Conservation (phyloP, 2,797 vertebrate genomes). For the Nannoperca obscura region DNA sequence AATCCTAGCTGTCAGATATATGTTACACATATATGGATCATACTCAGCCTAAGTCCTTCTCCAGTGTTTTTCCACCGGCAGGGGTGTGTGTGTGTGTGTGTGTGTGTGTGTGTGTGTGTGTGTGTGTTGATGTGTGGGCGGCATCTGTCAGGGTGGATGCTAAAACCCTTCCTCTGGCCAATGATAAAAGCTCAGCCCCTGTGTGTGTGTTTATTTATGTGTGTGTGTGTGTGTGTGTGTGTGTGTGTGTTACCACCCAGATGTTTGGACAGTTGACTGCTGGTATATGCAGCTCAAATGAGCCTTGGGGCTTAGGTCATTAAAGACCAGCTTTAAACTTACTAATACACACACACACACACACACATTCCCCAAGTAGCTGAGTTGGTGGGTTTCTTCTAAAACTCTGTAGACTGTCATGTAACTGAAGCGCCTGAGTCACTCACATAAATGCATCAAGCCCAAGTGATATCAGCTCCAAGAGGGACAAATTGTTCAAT, state of each 20-base stretch:
- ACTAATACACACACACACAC: slow-evolving; percentile 38
- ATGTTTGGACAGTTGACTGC: slow-evolving; percentile 74
- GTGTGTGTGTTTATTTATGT: slow-evolving; percentile 22
- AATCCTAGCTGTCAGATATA: slow-evolving; percentile 78
- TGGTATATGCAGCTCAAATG: slow-evolving; percentile 73
- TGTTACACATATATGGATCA: slow-evolving; percentile 75
- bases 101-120: slow-evolving; percentile 31
- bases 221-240: slow-evolving; percentile 16
- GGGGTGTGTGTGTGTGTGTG: slow-evolving; percentile 19
- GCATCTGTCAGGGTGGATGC: slow-evolving; percentile 66
- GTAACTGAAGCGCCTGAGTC: slow-evolving; percentile 47
- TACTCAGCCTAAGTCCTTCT: slow-evolving; percentile 65
- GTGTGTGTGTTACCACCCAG: slow-evolving; percentile 47
- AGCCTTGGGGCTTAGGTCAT: slow-evolving; percentile 71
- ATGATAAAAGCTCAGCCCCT: slow-evolving; percentile 68
- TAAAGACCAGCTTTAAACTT: slow-evolving; percentile 70
- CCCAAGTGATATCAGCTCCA: slow-evolving; percentile 42
- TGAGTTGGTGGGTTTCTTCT: slow-evolving; percentile 69
- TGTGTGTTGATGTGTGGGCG: slow-evolving; percentile 46
- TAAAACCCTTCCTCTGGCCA: slow-evolving; percentile 73
- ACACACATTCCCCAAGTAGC: slow-evolving; percentile 51
- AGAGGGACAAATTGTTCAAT: slow-evolving; percentile 32
- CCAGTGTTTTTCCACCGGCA: slow-evolving; percentile 43
- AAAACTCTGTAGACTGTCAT: slow-evolving; percentile 54
- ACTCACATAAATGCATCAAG: slow-evolving; percentile 45